Conservation (phyloP, 2,797 vertebrate species). For the Oophaga sylvatica region DNA sequence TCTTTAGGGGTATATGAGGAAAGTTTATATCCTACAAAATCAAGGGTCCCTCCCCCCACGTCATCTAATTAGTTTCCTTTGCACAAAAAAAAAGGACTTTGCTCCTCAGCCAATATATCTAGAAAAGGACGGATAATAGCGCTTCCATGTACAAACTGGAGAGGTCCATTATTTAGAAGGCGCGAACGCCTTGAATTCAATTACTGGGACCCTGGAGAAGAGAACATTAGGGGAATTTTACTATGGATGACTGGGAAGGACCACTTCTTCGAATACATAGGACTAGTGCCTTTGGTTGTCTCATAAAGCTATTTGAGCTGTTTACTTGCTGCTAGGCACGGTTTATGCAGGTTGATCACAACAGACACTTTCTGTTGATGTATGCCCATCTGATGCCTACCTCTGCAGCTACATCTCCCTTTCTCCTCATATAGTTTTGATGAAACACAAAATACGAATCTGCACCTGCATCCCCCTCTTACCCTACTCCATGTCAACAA, state of each 20-base stretch:
- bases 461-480: no score
- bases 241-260: neutral
- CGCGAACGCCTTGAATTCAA: constrained; percentile 4
- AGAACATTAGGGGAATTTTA: neutral
- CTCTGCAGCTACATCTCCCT: no score
- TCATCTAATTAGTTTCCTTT: constrained; percentile 62
- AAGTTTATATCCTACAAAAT: constrained; percentile 78
- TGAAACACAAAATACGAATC: no score
- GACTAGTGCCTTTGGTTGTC: no score
- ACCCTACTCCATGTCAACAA: no score
- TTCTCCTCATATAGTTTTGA: no score
- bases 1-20: constrained; percentile 79
- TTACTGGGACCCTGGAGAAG: neutral
- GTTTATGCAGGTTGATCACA: no score
- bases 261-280: no score
- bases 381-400: no score
- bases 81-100: constrained; percentile 64
- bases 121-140: constrained; percentile 19
- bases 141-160: neutral
- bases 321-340: no score
- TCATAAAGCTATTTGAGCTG: no score
- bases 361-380: no score
- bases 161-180: neutral
- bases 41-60: constrained; percentile 44
- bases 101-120: constrained; percentile 61